phyloP scores from a whole-genome alignment of 2,797 vertebrate species.

The Sebastes glaucus region DNA sequence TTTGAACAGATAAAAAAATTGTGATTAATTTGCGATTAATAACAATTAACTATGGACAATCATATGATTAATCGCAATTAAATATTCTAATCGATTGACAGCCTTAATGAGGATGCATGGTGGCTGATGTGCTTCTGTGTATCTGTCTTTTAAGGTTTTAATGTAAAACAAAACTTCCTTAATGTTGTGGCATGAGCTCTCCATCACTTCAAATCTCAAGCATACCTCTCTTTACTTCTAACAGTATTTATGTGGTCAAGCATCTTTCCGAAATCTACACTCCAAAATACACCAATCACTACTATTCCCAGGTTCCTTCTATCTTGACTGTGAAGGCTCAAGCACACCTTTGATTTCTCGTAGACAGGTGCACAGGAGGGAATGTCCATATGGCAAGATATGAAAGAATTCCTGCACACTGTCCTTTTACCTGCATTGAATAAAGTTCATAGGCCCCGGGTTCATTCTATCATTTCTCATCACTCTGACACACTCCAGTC shows the following conservation, averaged over 20 bases:
- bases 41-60: no score
- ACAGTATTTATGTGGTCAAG: background rate
- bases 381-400: background rate
- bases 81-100: no score
- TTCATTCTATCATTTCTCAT: background rate
- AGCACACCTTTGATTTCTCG: background rate
- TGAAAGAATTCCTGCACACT: no score
- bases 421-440: background rate
- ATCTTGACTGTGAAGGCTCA: background rate
- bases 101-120: no score
- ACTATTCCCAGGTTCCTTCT: background rate
- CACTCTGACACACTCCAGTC: conserved; percentile 7
- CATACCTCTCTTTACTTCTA: background rate
- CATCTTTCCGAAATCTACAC: background rate
- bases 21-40: no score
- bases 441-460: no score
- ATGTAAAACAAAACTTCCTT: background rate
- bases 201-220: background rate
- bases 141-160: background rate
- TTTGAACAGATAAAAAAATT: no score
- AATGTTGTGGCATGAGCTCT: background rate
- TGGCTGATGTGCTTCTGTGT: background rate
- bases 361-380: background rate
- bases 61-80: no score
- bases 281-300: background rate